These are phyloP conservation scores for Cliona cf. orientalis DNA, from an alignment of 37 sponge, comb jelly and placozoan genomes.

Conservation along the genomic window DNA sequence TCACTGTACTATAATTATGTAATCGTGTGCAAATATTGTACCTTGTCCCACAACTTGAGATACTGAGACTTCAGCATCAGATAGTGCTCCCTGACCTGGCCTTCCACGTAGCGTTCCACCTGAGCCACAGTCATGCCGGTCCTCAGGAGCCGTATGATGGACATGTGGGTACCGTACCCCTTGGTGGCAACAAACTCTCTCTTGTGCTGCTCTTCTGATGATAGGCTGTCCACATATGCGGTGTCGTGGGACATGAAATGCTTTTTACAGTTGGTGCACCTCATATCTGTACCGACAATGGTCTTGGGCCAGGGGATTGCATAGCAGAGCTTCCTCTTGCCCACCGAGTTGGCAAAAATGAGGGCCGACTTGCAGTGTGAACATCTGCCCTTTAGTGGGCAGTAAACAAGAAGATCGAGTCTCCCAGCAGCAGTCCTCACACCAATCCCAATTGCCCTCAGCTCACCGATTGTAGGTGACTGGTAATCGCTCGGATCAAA, in stretches of 20 bases:
- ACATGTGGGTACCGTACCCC: no score
- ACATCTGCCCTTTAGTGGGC: constrained; percentile 13
- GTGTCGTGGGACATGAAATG: constrained; percentile 58
- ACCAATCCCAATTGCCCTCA: constrained; percentile 44
- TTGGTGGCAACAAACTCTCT: constrained; percentile 48
- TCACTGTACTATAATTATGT: background rate
- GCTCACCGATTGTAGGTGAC: constrained; percentile 2
- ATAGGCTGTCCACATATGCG: constrained; percentile 37
- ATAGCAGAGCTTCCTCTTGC: constrained; percentile 22
- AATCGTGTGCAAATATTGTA: no score
- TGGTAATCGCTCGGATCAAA: constrained; percentile 20
- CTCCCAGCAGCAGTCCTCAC: constrained; percentile 7
- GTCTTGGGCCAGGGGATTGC: constrained; percentile 3
- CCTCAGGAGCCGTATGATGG: no score
- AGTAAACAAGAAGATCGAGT: constrained; percentile 44
- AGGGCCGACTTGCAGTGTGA: background rate
- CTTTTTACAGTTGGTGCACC: constrained; percentile 38
- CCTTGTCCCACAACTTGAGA: no score
- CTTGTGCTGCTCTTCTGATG: constrained; percentile 36
- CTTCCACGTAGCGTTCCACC: no score
- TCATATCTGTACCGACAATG: no score
- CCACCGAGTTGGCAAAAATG: constrained; percentile 16
- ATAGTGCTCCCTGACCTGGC: no score
- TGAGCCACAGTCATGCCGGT: no score
- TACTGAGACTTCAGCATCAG: no score